Conservation (phyloP, 2,888 invertebrate genomes). For the Mayetiola destructor region DNA sequence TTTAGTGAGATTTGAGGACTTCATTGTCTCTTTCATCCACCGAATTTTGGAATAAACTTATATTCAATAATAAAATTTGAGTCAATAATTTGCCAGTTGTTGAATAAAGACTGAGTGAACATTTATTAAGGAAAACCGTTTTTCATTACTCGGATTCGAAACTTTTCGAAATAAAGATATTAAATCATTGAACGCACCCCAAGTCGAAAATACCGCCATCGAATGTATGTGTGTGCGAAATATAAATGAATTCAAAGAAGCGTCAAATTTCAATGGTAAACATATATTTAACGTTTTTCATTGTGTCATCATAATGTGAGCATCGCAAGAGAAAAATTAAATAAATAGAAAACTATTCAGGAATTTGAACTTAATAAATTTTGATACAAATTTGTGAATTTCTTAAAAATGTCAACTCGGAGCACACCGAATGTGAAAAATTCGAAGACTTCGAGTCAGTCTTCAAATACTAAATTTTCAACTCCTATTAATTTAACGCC, state of each 20-base stretch:
- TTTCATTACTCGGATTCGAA: too few species aligned
- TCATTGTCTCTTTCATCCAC: too few species aligned
- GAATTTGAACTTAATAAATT: not conserved
- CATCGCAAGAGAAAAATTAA: not conserved
- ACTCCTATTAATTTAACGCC: constrained; percentile 2
- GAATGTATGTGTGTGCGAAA: not conserved
- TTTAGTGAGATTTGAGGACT: too few species aligned
- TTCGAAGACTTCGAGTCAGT: not conserved
- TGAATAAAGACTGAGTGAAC: too few species aligned
- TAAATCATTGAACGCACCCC: not conserved
- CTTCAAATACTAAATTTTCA: not conserved
- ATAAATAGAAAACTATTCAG: too few species aligned
- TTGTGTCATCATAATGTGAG: not conserved
- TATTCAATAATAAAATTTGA: too few species aligned
- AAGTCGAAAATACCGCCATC: too few species aligned
- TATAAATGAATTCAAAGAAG: not conserved
- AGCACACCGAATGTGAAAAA: not conserved
- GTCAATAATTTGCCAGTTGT: too few species aligned
- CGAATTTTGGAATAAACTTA: too few species aligned
- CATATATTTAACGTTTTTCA: constrained; percentile 5
- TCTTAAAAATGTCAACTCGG: not conserved
- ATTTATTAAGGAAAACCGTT: too few species aligned
- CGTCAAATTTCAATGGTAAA: constrained; percentile 3
- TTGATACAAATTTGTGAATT: not conserved
- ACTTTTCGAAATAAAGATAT: not conserved